Conservation (phyloP, 1,140 invertebrate genomes). For the Polyergus mexicanus region DNA sequence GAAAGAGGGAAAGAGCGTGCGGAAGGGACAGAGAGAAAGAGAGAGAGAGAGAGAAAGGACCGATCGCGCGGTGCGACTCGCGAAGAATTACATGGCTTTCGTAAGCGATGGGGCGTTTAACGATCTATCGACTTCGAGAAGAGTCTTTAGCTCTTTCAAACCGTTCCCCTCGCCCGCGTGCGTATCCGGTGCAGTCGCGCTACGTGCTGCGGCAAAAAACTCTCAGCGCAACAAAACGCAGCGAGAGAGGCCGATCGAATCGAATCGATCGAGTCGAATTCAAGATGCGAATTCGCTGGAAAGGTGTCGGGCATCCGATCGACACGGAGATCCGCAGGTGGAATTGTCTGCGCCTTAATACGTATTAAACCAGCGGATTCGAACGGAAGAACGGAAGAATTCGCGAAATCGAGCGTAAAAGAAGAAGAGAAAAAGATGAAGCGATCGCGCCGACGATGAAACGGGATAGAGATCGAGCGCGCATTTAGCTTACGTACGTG, state of each 20-base stretch:
- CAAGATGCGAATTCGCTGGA: constrained; percentile 17
- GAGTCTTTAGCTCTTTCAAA: constrained; percentile 20
- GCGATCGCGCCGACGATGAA: neutral
- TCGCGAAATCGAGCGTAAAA: constrained; percentile 29
- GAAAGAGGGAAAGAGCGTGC: neutral
- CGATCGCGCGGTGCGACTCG: constrained; percentile 18
- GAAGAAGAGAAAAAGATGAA: neutral
- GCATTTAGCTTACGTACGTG: constrained; percentile 39
- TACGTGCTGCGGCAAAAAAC: constrained; percentile 32
- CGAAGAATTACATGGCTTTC: constrained; percentile 70
- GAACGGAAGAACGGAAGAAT: neutral
- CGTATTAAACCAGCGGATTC: neutral
- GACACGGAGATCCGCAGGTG: constrained; percentile 34
- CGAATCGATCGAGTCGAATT: constrained; percentile 11
- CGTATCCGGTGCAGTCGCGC: constrained; percentile 26
- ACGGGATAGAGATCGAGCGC: constrained; percentile 40
- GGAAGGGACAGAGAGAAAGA: constrained; percentile 41
- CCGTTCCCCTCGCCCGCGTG: constrained; percentile 2
- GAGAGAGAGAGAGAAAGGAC: constrained; percentile 49
- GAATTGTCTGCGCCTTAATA: constrained; percentile 17
- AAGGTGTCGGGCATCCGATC: constrained; percentile 16
- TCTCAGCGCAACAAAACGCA: constrained; percentile 20
- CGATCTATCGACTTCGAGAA: constrained; percentile 57
- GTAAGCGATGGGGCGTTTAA: constrained; percentile 66
- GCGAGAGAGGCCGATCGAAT: constrained; percentile 37